Evolutionary conservation across 2,113 vertebrate species (phyloP).

Genomic region (Psittacula cyanocephala): DNA sequence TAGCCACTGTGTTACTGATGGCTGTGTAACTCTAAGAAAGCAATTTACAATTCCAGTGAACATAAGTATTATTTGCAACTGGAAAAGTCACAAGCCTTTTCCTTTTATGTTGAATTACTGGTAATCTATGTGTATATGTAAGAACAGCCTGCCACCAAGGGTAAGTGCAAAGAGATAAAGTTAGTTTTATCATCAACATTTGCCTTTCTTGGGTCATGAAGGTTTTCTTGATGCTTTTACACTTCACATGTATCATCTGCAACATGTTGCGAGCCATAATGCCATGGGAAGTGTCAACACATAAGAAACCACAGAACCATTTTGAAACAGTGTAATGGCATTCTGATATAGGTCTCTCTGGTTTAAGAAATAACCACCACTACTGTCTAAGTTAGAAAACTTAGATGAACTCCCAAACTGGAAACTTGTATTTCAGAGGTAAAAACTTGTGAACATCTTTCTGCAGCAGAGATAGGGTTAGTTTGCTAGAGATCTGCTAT

Average conservation of each 20-base stretch:
- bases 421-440: background rate
- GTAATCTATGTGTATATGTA: background rate
- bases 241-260: rapidly evolving
- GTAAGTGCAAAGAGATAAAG: background rate
- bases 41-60: background rate
- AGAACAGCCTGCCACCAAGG: background rate
- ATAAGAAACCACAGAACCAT: background rate
- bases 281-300: background rate
- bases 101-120: background rate
- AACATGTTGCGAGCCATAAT: background rate
- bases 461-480: background rate
- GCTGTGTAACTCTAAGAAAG: background rate
- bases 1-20: background rate
- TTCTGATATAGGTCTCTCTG: background rate
- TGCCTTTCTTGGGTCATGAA: background rate
- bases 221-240: background rate
- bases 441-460: background rate
- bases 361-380: background rate
- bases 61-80: background rate
- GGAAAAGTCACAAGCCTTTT: background rate
- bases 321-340: background rate
- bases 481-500: background rate
- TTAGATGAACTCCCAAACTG: background rate
- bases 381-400: no score
- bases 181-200: background rate